Conservation (phyloP, 2,888 invertebrate species). For the Parnassius apollo region DNA sequence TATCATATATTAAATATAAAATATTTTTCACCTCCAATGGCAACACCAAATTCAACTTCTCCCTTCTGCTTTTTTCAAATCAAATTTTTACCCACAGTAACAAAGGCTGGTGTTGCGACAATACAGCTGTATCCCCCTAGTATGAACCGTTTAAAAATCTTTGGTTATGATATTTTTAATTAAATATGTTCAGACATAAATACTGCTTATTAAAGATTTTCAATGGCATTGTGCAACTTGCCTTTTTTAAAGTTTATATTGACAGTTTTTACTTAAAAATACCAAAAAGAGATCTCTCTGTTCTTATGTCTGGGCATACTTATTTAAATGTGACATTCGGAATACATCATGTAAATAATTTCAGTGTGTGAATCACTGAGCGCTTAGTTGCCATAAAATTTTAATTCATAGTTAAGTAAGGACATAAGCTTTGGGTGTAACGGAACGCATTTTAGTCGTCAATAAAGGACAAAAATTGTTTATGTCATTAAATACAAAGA, state of each 20-base stretch:
- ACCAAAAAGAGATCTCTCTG: too few species aligned
- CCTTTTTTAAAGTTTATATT: too few species aligned
- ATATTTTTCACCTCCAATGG: too few species aligned
- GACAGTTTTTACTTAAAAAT: too few species aligned
- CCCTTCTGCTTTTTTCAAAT: background rate
- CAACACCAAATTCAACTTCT: too few species aligned
- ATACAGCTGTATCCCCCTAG: conserved; percentile 35
- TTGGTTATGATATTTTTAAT: conserved; percentile 1
- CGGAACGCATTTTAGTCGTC: conserved; percentile 37
- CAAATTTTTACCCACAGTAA: conserved; percentile 26
- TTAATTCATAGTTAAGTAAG: conserved; percentile 71
- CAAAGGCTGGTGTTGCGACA: conserved; percentile 68
- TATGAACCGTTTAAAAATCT: conserved; percentile 1
- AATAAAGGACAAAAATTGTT: background rate
- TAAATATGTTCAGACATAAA: conserved; percentile 16
- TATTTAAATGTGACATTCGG: conserved; percentile 25
- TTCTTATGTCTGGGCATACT: conserved; percentile 17
- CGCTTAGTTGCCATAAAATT: conserved; percentile 79
- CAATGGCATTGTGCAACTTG: background rate
- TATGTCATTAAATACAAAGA: conserved; percentile 1
- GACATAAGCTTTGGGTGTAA: conserved; percentile 48
- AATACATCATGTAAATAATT: conserved; percentile 64
- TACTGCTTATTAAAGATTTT: background rate
- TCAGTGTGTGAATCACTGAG: conserved; percentile 71
- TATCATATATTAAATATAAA: background rate